These are phyloP conservation scores for Mustela erminea DNA, from an alignment of 2,797 vertebrate species.

Conservation along the genomic window DNA sequence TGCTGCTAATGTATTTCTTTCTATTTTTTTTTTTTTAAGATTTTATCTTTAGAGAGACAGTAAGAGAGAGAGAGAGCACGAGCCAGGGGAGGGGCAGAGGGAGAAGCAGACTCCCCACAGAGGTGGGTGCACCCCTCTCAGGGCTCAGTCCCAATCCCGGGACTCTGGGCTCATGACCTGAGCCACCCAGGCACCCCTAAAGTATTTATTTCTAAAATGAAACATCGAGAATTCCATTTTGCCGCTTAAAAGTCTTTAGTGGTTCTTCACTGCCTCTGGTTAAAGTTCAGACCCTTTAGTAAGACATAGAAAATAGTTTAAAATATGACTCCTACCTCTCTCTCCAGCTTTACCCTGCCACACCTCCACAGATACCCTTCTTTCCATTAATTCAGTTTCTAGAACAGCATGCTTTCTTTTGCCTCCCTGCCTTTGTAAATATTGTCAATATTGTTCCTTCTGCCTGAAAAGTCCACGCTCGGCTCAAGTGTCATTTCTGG, in stretches of 20 bases:
- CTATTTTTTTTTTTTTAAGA: background rate
- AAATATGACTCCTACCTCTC: slow-evolving; percentile 13
- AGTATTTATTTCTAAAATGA: background rate
- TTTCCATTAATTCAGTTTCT: background rate
- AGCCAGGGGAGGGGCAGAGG: background rate
- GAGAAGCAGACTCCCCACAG: background rate
- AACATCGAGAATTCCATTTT: background rate
- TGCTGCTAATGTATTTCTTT: slow-evolving; percentile 23
- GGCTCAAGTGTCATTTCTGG: background rate
- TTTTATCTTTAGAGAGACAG: too few relatives aligned
- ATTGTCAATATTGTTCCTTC: slow-evolving; percentile 1
- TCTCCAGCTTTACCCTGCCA: background rate
- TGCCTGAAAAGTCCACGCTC: background rate
- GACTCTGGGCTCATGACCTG: too few relatives aligned
- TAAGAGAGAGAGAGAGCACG: background rate
- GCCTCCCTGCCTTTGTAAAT: background rate
- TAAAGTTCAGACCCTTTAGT: slow-evolving; percentile 8
- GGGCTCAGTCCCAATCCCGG: background rate
- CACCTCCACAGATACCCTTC: background rate
- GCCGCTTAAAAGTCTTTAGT: background rate
- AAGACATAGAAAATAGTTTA: slow-evolving; percentile 20
- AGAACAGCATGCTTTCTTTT: background rate
- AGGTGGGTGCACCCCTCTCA: background rate
- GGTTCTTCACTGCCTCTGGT: background rate
- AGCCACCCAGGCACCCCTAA: background rate